Evolutionary conservation across 2,797 vertebrate genomes (phyloP), one percentile per base, ranked within the genome.

Genomic region (Picus viridis): DNA sequence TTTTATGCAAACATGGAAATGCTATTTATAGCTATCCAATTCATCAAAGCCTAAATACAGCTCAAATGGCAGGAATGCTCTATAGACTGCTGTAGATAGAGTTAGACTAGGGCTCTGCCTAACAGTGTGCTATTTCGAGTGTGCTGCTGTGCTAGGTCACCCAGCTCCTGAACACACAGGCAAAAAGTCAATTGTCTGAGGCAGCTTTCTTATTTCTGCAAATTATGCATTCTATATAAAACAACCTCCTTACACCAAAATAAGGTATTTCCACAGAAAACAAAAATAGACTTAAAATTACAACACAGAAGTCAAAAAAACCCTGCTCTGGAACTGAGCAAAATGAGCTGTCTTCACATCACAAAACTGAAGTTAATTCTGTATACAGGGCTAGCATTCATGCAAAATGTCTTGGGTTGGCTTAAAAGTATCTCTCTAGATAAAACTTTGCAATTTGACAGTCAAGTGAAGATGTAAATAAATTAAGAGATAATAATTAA

Each of bases 201-300:
- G 4, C 7, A 49, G 59, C 36, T 58, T 54, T 58, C 23, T 68
- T 76, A n/a, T 49, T 70, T 63, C 59, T 89, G 59, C 5, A 70
- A 86, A 86, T 82, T n/a, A 79, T 5, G 41, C 14, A 73, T 30
- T 82, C 41, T 49, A 39, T 3, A 34, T 63, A 70, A 68, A 89
- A 74, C 61, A 89, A 34, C 24, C 7, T 32, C 49, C 58, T 81
- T 54, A 45, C 12, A 68, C 26, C 18, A 69, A 90, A 95, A 89
- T 78, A 77, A 92, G 6, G 10, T 53, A 57, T 57, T 86, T 86
- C 45, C 27, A 12, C 43, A 49, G 13, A 53, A 85, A 76, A 82
- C 49, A 92, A 92, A 90, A 94, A 88, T 74, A 86, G 2, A 56
- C 32, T 76, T 77, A 41, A 77, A 91, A 84, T 82, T 86, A 77